Evolutionary conservation across 2,797 vertebrate species (phyloP).

Genomic region (Pseudochirops cupreus): DNA sequence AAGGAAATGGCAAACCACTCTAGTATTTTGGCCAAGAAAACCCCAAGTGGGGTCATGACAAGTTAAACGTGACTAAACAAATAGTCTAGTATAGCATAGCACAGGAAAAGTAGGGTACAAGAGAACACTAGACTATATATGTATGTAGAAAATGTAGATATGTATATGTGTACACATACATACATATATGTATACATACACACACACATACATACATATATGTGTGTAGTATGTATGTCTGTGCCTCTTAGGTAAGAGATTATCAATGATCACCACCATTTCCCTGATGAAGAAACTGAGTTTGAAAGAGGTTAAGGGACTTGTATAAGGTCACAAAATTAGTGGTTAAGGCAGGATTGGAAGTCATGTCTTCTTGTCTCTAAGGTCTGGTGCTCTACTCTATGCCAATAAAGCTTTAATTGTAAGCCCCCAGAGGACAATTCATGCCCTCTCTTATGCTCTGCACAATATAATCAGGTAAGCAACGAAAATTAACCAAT

Average conservation of each 20-base stretch:
- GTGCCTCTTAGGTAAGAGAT: not conserved
- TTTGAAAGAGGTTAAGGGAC: not conserved
- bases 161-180: no score
- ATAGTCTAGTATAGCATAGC: not conserved
- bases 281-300: not conserved
- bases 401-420: no score
- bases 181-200: no score
- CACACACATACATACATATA: no score
- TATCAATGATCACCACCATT: not conserved
- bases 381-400: not conserved
- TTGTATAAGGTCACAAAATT: no score
- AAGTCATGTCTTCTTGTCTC: not conserved
- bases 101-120: not conserved
- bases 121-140: not conserved
- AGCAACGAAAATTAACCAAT: not conserved
- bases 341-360: not conserved
- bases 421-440: no score
- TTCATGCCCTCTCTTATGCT: no score
- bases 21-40: not conserved
- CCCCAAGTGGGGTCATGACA: not conserved
- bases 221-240: not conserved
- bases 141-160: no score
- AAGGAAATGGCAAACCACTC: not conserved
- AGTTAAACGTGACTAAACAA: not conserved
- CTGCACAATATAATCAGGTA: not conserved